Percentiles rank a stretch among this genome's conserved stretches.
Conservation (phyloP, 2,888 invertebrate species). For the Lissocephala sabroskyi region DNA sequence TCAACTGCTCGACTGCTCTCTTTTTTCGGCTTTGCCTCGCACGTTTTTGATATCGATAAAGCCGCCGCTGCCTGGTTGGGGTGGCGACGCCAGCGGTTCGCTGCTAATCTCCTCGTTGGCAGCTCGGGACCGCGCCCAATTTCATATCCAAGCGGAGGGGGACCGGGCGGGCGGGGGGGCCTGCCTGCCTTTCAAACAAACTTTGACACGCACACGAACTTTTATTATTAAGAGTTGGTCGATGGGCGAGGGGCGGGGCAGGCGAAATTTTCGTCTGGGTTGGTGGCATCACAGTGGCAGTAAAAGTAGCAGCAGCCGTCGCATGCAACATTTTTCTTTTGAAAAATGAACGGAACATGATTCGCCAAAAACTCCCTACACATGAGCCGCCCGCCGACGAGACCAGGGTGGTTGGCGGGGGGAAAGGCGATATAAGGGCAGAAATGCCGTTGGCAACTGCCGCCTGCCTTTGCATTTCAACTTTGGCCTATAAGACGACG, state of each 20-base stretch:
- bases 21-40: conserved; percentile 16
- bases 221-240: conserved; percentile 52
- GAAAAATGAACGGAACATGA: conserved; percentile 69
- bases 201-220: conserved; percentile 67
- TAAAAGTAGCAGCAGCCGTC: conserved; percentile 55
- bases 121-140: conserved; percentile 50
- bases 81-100: conserved; percentile 6
- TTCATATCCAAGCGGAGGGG: conserved; percentile 47
- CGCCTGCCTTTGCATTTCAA: conserved; percentile 37
- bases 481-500: conserved; percentile 54
- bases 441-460: too few species aligned
- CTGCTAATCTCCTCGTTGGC: conserved; percentile 41
- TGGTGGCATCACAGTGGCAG: conserved; percentile 40
- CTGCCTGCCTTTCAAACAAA: conserved; percentile 53
- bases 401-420: too few species aligned
- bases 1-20: conserved; percentile 23
- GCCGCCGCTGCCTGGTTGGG: conserved; percentile 14
- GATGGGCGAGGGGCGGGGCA: conserved; percentile 8
- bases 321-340: conserved; percentile 65
- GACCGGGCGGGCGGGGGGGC: too few species aligned
- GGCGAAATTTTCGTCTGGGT: not conserved
- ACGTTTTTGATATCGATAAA: conserved; percentile 42
- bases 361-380: conserved; percentile 59
- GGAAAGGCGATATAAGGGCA: too few species aligned
- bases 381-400: too few species aligned